These are phyloP conservation scores for Gobio gobio DNA, from an alignment of 2,113 vertebrate species.

Conservation along the genomic window DNA sequence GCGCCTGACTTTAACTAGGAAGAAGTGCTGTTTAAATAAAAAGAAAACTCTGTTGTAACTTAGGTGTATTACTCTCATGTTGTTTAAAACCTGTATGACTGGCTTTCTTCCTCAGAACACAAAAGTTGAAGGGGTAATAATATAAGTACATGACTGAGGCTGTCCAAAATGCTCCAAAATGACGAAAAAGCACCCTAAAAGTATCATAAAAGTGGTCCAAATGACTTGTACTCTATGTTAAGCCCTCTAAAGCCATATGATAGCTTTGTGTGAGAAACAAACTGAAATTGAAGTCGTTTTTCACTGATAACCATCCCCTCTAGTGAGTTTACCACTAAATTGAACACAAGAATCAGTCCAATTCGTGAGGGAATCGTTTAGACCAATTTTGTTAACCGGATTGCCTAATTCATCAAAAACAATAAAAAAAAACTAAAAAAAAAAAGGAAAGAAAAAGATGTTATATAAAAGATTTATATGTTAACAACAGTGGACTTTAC, in stretches of 20 bases:
- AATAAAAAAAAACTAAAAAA: background rate
- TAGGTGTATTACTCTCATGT: background rate
- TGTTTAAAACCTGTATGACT: background rate
- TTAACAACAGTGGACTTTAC: background rate
- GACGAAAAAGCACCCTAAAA: background rate
- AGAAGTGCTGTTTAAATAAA: background rate
- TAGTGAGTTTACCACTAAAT: background rate
- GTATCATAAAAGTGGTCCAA: background rate
- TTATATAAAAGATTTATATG: background rate
- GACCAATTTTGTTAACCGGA: background rate
- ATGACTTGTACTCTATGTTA: background rate
- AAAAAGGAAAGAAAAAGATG: no score
- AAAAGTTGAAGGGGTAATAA: background rate
- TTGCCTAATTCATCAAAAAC: background rate
- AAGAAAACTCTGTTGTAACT: background rate
- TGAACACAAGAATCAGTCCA: background rate
- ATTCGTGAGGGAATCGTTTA: background rate
- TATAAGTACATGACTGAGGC: background rate
- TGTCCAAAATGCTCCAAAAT: background rate
- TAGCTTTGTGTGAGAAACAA: constrained; percentile 1
- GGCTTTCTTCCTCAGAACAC: background rate
- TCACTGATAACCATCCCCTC: background rate
- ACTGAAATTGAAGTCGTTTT: constrained; percentile 6
- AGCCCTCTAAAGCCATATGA: constrained; percentile 1
- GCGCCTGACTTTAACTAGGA: background rate